Evolutionary conservation across 2,113 vertebrate species (phyloP).

Genomic region (Theropithecus gelada): DNA sequence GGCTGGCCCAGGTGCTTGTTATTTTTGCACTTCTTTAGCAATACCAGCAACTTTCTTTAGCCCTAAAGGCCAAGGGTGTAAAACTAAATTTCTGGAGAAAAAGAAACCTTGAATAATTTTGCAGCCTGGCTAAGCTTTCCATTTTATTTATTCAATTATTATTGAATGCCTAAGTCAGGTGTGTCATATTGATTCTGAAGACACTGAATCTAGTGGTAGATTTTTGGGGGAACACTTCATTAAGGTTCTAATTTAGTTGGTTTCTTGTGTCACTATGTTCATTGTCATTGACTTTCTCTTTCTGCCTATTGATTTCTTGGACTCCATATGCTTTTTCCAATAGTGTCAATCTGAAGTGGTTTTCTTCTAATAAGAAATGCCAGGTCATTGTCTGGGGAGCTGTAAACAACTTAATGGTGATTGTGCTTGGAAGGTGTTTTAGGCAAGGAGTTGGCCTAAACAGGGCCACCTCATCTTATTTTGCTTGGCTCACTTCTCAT

Average conservation of each 20-base stretch:
- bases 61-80: neutral
- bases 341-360: neutral
- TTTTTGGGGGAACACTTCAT: neutral
- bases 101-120: neutral
- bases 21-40: neutral
- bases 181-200: neutral
- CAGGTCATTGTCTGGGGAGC: neutral
- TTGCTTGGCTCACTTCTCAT: constrained; percentile 29
- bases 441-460: neutral
- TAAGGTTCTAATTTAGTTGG: neutral
- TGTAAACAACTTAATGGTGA: neutral
- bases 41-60: neutral
- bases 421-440: neutral
- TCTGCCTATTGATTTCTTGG: neutral
- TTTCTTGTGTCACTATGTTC: neutral
- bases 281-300: neutral
- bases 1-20: too few relatives aligned
- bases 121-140: neutral
- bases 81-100: constrained; percentile 30
- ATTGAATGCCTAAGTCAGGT: neutral
- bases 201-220: neutral
- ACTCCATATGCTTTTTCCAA: neutral
- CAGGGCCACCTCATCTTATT: neutral
- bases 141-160: neutral
- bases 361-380: constrained; percentile 38